Base-by-base conservation (phyloP, 2,888 invertebrate genomes). In the Epinotia bilunana region DNA sequence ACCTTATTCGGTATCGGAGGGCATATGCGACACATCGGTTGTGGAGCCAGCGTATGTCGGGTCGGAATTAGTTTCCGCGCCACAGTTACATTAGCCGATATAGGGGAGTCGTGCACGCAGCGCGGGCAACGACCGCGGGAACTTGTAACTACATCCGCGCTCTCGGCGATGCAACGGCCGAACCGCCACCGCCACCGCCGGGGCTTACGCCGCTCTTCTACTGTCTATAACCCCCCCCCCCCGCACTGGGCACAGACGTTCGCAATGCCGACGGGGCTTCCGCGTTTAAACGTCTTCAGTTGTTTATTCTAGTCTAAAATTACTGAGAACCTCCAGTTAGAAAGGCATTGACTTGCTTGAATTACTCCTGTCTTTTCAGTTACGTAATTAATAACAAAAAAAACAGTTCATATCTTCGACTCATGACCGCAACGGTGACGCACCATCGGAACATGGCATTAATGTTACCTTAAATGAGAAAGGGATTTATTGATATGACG, bases 81-180 rank as follows among this genome's bases (percentile, higher is more conserved):
- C 90, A 88, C 85, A 87, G 88, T 90, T 69, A 60, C 58, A 69
- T 69, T 88, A 88, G 85, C 88, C 87, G 89, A 91, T 90, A 89
- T 90, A 91, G 90, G 90, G 91, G 90, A 91, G 88, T 87, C 88
- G 88, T 83, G 87, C 90, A 89, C 90, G 91, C 90, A 88, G 83
- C 84, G 84, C 92, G 92, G 92, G 86, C 93, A 93, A 91, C 91
- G 93, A 93, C 93, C 93, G 92, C 89, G 89, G 87, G 93, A 93
- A 93, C 93, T 93, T 94, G 93, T 91, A 91, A 93, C 93, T 92
- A 93, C 91, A 92, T 93, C 89, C 86, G 87, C 83, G 83, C 80
- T 81, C 83, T 81, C 83, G 80, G 81, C 79, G 81, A 77, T 83
- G 81, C 77, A 91, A 87, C 82, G 89, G 78, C 89, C 84, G 87